These are phyloP conservation scores for Pimephales promelas DNA, from an alignment of 2,113 vertebrate genomes.

Conservation along the genomic window DNA sequence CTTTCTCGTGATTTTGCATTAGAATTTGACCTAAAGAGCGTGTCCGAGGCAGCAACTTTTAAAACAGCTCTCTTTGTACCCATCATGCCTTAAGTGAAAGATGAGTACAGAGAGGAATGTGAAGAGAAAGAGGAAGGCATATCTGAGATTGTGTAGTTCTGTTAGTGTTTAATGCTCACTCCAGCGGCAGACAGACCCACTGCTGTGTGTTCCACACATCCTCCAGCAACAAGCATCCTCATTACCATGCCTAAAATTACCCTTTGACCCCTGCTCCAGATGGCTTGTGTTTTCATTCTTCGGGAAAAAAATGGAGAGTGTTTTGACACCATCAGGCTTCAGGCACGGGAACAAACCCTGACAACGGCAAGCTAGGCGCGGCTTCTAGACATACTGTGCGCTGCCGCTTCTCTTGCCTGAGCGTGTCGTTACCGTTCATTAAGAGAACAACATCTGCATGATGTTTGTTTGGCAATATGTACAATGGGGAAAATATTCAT, in stretches of 20 bases:
- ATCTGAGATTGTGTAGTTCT: slow-evolving; percentile 11
- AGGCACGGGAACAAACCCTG: slow-evolving; percentile 32
- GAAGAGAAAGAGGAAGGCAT: neutral
- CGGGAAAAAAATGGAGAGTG: slow-evolving; percentile 28
- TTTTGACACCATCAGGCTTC: slow-evolving; percentile 40
- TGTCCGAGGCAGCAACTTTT: no score
- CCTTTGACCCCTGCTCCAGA: slow-evolving; percentile 54
- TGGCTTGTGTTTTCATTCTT: slow-evolving; percentile 59
- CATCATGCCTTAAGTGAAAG: neutral
- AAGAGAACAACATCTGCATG: slow-evolving; percentile 18
- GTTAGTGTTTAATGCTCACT: slow-evolving; percentile 57
- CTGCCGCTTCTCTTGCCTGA: neutral
- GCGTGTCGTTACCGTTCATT: neutral
- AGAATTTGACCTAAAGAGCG: no score
- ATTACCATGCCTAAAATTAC: slow-evolving; percentile 56
- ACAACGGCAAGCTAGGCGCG: neutral
- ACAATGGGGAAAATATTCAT: neutral
- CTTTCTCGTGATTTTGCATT: neutral
- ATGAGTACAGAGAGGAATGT: neutral
- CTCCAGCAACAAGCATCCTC: slow-evolving; percentile 51
- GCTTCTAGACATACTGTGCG: neutral
- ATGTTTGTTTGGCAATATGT: neutral
- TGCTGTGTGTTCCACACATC: slow-evolving; percentile 38
- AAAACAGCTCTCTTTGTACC: neutral
- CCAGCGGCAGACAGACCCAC: slow-evolving; percentile 26